phyloP scores from a whole-genome alignment of 1,140 invertebrate species.

The Tribolium castaneum region DNA sequence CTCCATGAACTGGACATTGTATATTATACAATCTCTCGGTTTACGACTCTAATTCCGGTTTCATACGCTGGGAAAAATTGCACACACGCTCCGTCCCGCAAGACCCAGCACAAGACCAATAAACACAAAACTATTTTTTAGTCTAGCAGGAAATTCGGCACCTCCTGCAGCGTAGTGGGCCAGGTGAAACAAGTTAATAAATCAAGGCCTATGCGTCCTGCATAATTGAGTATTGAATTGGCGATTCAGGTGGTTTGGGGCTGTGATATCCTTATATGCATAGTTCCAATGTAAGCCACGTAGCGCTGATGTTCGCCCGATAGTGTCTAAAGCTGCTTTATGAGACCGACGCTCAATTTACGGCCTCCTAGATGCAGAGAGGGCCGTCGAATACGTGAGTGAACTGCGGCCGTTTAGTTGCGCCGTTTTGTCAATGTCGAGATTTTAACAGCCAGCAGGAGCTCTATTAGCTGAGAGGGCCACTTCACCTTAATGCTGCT shows the following conservation, averaged over 20 bases:
- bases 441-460: constrained; percentile 52
- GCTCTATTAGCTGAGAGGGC: constrained; percentile 50
- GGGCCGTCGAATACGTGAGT: constrained; percentile 55
- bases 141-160: too few relatives aligned
- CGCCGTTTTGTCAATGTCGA: constrained; percentile 55
- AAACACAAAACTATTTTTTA: too few relatives aligned
- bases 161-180: too few relatives aligned
- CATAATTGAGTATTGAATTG: constrained; percentile 45
- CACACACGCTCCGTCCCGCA: too few relatives aligned
- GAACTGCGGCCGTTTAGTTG: constrained; percentile 45
- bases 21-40: constrained; percentile 38
- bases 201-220: constrained; percentile 41
- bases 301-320: constrained; percentile 57
- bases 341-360: constrained; percentile 58
- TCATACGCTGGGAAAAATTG: neutral
- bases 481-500: constrained; percentile 48
- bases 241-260: constrained; percentile 34
- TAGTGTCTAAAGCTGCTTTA: constrained; percentile 60
- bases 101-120: too few relatives aligned
- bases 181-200: constrained; percentile 31
- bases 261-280: constrained; percentile 50
- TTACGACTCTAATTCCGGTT: constrained; percentile 44
- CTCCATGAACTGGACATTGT: constrained; percentile 47
- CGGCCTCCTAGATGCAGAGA: constrained; percentile 53
- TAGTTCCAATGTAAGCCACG: constrained; percentile 58